Conservation (phyloP, 2,888 invertebrate species). For the Napeogenes sylphis region DNA sequence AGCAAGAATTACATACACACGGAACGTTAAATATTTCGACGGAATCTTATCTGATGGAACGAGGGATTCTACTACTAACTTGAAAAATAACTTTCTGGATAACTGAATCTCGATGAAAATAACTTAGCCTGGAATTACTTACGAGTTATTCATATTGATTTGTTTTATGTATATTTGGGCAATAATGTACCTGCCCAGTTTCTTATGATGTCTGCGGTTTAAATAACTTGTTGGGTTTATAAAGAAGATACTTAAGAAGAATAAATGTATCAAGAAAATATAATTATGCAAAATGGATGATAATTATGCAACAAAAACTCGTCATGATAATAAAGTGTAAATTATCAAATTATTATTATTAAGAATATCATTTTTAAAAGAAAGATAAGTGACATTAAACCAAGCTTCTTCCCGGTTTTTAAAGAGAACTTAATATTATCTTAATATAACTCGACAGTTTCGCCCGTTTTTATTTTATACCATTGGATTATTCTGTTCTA, state of each 20-base stretch:
- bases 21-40: constrained; percentile 27
- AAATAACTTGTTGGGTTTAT: background rate
- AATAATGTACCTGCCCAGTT: too few relatives aligned
- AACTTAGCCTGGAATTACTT: constrained; percentile 15
- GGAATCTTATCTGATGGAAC: constrained; percentile 24
- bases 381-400: constrained; percentile 30
- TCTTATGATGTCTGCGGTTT: background rate
- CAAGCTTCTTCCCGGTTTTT: constrained; percentile 23
- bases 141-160: constrained; percentile 10
- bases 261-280: background rate
- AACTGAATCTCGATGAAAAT: constrained; percentile 12
- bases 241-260: background rate
- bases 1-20: constrained; percentile 21
- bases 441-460: constrained; percentile 29
- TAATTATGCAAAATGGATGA: background rate
- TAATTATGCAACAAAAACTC: constrained; percentile 24
- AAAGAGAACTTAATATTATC: constrained; percentile 25
- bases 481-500: constrained; percentile 1
- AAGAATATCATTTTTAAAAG: constrained; percentile 25
- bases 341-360: constrained; percentile 27
- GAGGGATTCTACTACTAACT: constrained; percentile 14
- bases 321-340: constrained; percentile 30
- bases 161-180: background rate
- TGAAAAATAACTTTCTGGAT: constrained; percentile 23
- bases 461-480: constrained; percentile 26